Percentiles rank a stretch among this genome's conserved stretches.
phyloP scores from a whole-genome alignment of 2,888 invertebrate species.

The Ischnura elegans region DNA sequence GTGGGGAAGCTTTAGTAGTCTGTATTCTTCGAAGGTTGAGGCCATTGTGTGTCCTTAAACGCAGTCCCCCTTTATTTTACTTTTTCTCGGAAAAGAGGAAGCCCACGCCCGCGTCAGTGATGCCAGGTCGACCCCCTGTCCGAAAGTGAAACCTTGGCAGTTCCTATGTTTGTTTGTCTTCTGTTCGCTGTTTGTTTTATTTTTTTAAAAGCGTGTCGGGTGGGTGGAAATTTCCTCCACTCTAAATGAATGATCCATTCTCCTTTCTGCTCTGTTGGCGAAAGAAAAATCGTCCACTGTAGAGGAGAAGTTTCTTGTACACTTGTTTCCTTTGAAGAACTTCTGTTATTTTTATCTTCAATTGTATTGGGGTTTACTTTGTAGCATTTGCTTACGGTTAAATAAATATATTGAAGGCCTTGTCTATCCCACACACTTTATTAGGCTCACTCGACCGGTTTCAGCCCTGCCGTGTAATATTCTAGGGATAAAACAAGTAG shows the following conservation, averaged over 20 bases:
- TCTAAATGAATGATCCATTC: not conserved
- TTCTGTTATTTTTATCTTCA: not conserved
- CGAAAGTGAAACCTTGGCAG: not conserved
- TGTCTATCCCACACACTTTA: too few species aligned
- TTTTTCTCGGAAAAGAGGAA: constrained; percentile 13
- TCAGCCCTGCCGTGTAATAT: too few species aligned
- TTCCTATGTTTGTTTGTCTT: too few species aligned
- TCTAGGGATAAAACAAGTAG: too few species aligned
- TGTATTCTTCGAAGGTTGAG: not conserved
- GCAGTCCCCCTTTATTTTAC: not conserved
- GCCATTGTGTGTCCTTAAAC: not conserved
- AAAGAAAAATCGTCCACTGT: not conserved
- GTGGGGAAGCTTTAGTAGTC: not conserved
- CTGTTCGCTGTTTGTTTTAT: not conserved
- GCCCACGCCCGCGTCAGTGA: not conserved
- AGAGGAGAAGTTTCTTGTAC: not conserved
- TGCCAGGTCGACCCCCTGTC: not conserved
- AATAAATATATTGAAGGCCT: too few species aligned
- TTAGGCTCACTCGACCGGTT: too few species aligned
- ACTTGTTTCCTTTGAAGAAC: not conserved
- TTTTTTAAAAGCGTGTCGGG: not conserved
- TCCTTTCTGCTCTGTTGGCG: not conserved
- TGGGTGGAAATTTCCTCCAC: not conserved
- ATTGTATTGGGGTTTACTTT: too few species aligned
- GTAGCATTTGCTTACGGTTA: too few species aligned